Evolutionary conservation across 2,113 vertebrate species (phyloP), one percentile per base, ranked within the genome.

Genomic region (Geococcyx californianus): DNA sequence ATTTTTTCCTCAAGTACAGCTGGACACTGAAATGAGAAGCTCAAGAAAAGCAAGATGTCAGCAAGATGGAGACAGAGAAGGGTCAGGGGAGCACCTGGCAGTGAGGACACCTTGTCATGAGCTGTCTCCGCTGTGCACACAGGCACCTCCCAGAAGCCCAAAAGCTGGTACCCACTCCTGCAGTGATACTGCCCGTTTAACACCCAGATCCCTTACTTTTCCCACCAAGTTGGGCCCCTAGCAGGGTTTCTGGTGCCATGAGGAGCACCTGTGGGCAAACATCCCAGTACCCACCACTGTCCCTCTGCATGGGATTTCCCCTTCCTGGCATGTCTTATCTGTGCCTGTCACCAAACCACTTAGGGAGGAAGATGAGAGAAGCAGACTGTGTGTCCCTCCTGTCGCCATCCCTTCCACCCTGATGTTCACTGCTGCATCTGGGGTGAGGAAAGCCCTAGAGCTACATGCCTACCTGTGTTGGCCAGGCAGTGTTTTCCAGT

Each of bases 1-100:
- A 58, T 95, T 92, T 70, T 76, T 85, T 60, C 76, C 64, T 94
- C 86, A 21, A 95, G 55, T 90, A 63, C 90, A 94, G 80, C 83
- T 79, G 93, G 92, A 96, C 63, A 49, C 68, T 64, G 74, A 84
- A 76, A 86, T 1, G 5, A 69, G 75, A 72, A 75, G 44, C 58
- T 92, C 7, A 10, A 29, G 64, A 23, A 86, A 75, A 67, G 28
- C 44, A 63, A 70, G 60, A 59, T 21, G 17, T 19, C 40, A 54
- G 31, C 0, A 0, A 83, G 33, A 20, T 5, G 3, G 64, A 52
- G n/a, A 24, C 2, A 3, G 54, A 69, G 16, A 17, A 28, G 5
- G n/a, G 29, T 3, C 40, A 42, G 36, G 58, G 49, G 23, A 88
- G n/a, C 54, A 44, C 3, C 45, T 3, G 1, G 13, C 10, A 14